Base-by-base conservation (phyloP, 2,113 vertebrate species). In the Carlito syrichta region DNA sequence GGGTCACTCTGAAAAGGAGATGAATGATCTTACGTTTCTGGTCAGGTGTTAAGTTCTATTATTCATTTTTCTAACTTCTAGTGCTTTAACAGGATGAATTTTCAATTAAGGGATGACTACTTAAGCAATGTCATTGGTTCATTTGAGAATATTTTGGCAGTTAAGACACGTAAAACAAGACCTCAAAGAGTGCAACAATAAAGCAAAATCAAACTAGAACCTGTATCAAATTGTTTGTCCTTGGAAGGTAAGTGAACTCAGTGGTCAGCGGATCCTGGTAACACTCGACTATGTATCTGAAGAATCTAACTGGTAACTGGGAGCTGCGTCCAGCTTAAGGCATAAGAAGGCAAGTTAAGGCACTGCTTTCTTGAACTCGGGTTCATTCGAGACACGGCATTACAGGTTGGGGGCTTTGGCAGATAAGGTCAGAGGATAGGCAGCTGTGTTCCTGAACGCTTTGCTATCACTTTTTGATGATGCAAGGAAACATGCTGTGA, bases 21-120 rank as follows among this genome's bases (percentile, higher is more conserved):
- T 73, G 27, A 92, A 87, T 38, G 40, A 95, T 56, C 30, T 86
- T 85, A 69, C 30, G 23, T 74, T 88, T 82, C 60, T 78, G 23
- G 45, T 86, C 48, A 94, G 25, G 69, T 77, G 78, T n/a, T 45
- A 79, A 84, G 27, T 40, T 87, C 52, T 76, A 56, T 22, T 87
- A 77, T 5, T 16, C 66, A 84, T 56, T 96, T 96, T 77, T 86
- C 10, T n/a, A 85, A 95, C 20, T 87, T 88, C 14, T 9, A 96
- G 45, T 32, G 10, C 30, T 40, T 86, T 81, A 89, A 69, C 16
- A 92, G 92, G 27, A 77, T 35, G n/a, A 96, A 88, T 20, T 14
- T 78, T 56, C 63, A 94, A 17, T 74, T 90, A 92, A 69, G 16
- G 71, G 27, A 89, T 58, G 23, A 76, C 40, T 81, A 85, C 30